A percentile compares a stretch with the other conserved stretches of the same genome.
These are phyloP conservation scores for Chymomyza fuscimana DNA, from an alignment of 2,888 invertebrate genomes.

Conservation along the genomic window DNA sequence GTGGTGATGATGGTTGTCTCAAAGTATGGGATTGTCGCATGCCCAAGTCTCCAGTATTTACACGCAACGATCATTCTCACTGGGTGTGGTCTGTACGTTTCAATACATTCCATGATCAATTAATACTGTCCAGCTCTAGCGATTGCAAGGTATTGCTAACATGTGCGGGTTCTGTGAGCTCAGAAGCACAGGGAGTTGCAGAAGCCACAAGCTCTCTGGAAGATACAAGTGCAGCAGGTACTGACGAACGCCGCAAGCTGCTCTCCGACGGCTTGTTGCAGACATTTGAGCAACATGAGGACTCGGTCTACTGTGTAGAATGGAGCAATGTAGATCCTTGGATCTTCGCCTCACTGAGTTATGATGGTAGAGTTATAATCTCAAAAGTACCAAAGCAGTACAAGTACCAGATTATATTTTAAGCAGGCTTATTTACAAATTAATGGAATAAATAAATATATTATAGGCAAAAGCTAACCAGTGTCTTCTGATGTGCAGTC, in stretches of 20 bases:
- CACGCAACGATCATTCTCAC: constrained; percentile 91
- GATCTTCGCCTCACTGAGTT: constrained; percentile 98
- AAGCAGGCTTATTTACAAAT: constrained; percentile 61
- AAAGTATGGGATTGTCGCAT: constrained; percentile 98
- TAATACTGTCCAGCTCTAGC: constrained; percentile 95
- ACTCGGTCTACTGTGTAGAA: constrained; percentile 97
- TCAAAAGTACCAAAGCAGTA: constrained; percentile 95
- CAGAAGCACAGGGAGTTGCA: constrained; percentile 81
- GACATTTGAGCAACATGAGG: constrained; percentile 97
- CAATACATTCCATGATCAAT: constrained; percentile 98
- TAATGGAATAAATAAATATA: constrained; percentile 3
- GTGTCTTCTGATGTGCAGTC: constrained; percentile 84
- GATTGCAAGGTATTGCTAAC: constrained; percentile 95
- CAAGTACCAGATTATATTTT: constrained; percentile 95
- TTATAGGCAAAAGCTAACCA: constrained; percentile 67
- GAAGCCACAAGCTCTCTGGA: constrained; percentile 30
- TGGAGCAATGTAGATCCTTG: constrained; percentile 99
- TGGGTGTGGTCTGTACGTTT: constrained; percentile 97
- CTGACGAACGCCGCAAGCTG: constrained; percentile 62
- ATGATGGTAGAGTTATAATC: constrained; percentile 96
- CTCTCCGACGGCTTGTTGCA: constrained; percentile 92
- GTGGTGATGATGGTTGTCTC: constrained; percentile 96
- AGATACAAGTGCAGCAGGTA: constrained; percentile 6
- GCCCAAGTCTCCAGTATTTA: constrained; percentile 88
- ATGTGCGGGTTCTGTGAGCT: constrained; percentile 92